Evolutionary conservation across 2,888 invertebrate genomes (phyloP).

Genomic region (Aleiodes testaceus): DNA sequence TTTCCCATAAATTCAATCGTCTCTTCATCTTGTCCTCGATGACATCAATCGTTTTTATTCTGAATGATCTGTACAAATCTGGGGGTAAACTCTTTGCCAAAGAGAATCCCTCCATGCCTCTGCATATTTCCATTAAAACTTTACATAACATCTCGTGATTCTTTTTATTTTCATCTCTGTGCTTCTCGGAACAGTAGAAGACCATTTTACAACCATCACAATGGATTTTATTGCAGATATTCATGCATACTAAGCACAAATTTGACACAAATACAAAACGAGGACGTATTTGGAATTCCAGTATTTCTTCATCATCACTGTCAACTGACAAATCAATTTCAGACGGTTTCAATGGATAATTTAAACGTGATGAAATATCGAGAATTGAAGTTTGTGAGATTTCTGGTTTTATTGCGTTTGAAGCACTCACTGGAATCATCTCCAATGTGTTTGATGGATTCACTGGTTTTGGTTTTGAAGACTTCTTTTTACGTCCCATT

Average conservation of each 20-base stretch:
- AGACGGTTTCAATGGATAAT: slow-evolving; percentile 42
- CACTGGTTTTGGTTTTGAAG: background rate
- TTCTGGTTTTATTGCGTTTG: background rate
- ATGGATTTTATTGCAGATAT: slow-evolving; percentile 51
- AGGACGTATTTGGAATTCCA: slow-evolving; percentile 80
- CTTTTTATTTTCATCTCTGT: slow-evolving; percentile 77
- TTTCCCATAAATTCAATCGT: slow-evolving; percentile 79
- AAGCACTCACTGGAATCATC: slow-evolving; percentile 1
- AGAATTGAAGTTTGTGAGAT: slow-evolving; percentile 31
- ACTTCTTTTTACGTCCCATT: slow-evolving; percentile 22
- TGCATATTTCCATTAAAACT: slow-evolving; percentile 76
- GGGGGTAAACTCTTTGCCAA: slow-evolving; percentile 74
- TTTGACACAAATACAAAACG: slow-evolving; percentile 79
- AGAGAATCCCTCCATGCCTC: slow-evolving; percentile 75
- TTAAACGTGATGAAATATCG: slow-evolving; percentile 34
- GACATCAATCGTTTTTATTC: slow-evolving; percentile 78
- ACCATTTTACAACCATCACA: slow-evolving; percentile 77
- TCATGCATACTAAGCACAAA: slow-evolving; percentile 73
- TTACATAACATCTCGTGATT: slow-evolving; percentile 78
- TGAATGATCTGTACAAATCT: slow-evolving; percentile 78
- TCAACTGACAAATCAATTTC: slow-evolving; percentile 49
- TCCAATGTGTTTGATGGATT: background rate
- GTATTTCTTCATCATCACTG: slow-evolving; percentile 76
- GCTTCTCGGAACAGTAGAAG: slow-evolving; percentile 79
- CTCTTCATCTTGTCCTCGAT: slow-evolving; percentile 77